Percentiles rank a stretch among this genome's conserved stretches.
These are phyloP conservation scores for Hypena proboscidalis DNA, from an alignment of 2,888 invertebrate species.

Conservation along the genomic window DNA sequence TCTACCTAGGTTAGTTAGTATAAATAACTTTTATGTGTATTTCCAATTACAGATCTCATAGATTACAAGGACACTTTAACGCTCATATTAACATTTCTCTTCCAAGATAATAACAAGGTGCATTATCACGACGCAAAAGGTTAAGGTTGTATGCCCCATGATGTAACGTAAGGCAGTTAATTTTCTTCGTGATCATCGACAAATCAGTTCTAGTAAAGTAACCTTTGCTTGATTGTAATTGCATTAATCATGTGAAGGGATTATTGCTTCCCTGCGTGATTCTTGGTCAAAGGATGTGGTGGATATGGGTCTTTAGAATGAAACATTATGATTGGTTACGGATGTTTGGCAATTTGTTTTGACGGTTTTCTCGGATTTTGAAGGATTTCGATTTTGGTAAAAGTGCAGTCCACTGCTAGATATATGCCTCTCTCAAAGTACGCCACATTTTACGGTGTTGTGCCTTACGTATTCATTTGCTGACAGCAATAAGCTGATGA, in stretches of 20 bases:
- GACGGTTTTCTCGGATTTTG: no score
- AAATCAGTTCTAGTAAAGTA: conserved; percentile 41
- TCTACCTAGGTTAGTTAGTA: no score
- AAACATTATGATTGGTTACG: not conserved
- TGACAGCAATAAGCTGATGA: no score
- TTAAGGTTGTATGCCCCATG: conserved; percentile 62
- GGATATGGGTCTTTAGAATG: not conserved
- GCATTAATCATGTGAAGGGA: conserved; percentile 38
- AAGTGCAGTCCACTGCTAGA: no score
- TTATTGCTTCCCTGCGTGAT: conserved; percentile 20
- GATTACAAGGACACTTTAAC: no score
- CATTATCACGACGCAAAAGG: conserved; percentile 62
- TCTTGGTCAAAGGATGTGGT: not conserved
- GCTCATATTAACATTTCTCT: not conserved
- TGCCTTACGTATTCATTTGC: no score
- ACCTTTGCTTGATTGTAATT: conserved; percentile 44
- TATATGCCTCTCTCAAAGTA: no score
- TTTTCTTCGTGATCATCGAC: conserved; percentile 61
- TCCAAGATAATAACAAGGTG: conserved; percentile 6
- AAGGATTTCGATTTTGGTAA: no score
- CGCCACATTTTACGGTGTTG: no score
- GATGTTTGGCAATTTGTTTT: no score
- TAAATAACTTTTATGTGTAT: no score
- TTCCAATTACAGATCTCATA: no score
- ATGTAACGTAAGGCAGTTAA: conserved; percentile 62